phyloP scores from a whole-genome alignment of 30 jellyfish, hydroid and myxozoan species.

The Cassiopea andromeda region DNA sequence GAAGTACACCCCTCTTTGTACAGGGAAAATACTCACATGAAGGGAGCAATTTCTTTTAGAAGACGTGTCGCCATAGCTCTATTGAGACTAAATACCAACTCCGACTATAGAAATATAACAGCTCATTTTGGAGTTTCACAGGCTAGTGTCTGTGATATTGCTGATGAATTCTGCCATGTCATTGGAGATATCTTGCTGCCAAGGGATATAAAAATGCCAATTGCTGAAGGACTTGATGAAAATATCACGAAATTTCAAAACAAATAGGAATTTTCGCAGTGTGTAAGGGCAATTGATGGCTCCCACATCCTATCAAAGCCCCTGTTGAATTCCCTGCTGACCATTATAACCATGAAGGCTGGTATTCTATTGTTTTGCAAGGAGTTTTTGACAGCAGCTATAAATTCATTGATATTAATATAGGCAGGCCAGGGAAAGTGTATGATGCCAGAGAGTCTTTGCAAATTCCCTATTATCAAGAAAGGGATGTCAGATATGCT shows the following conservation, averaged over 20 bases:
- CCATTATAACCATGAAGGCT: conserved; percentile 52
- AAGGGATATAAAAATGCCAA: conserved; percentile 24
- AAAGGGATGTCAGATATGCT: conserved; percentile 25
- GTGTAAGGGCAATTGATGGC: conserved; percentile 53
- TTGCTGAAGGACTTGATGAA: conserved; percentile 36
- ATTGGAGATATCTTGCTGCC: background rate
- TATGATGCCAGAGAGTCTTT: conserved; percentile 61
- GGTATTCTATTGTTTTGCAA: conserved; percentile 52
- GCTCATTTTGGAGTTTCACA: conserved; percentile 29
- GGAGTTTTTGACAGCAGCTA: conserved; percentile 31
- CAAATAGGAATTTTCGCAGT: background rate
- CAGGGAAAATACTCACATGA: background rate
- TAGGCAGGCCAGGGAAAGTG: conserved; percentile 59
- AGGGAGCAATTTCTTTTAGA: conserved; percentile 10
- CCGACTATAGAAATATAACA: conserved; percentile 38
- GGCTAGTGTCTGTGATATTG: conserved; percentile 47
- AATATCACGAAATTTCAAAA: conserved; percentile 21
- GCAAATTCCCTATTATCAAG: conserved; percentile 31
- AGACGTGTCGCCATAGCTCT: conserved; percentile 36
- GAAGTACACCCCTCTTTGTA: background rate
- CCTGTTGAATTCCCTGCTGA: conserved; percentile 53
- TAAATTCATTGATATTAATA: conserved; percentile 33
- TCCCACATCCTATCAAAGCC: conserved; percentile 71
- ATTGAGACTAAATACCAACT: conserved; percentile 34
- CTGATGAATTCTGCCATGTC: conserved; percentile 30